phyloP scores from a whole-genome alignment of 2,797 vertebrate species.

The Knipowitschia caucasica region DNA sequence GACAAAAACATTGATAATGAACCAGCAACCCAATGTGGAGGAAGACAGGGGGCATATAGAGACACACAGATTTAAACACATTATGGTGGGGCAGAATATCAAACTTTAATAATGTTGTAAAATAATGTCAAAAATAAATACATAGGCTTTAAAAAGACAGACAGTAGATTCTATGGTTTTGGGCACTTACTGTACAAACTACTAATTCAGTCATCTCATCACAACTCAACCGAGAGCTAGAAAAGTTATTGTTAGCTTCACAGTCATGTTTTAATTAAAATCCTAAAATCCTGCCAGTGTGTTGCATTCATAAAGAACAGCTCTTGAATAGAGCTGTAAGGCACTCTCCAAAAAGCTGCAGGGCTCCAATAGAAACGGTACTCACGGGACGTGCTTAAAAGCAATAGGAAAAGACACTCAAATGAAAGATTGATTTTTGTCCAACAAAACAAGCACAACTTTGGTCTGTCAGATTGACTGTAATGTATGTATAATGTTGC shows the following conservation, averaged over 20 bases:
- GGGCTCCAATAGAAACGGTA: slow-evolving; percentile 14
- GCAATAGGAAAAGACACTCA: neutral
- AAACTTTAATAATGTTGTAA: too few species aligned
- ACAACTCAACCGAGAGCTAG: slow-evolving; percentile 3
- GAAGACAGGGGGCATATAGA: too few species aligned
- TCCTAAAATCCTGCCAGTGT: slow-evolving; percentile 13
- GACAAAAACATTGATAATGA: too few species aligned
- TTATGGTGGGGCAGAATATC: too few species aligned
- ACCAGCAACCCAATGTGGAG: too few species aligned
- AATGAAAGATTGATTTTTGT: neutral
- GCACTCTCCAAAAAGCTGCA: slow-evolving; percentile 25
- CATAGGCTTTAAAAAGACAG: neutral
- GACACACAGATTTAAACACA: too few species aligned
- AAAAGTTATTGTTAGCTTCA: slow-evolving; percentile 12
- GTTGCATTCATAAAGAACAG: slow-evolving; percentile 21
- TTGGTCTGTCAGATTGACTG: too few species aligned
- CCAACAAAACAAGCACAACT: neutral
- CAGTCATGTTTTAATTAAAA: slow-evolving; percentile 33
- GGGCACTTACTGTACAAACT: neutral
- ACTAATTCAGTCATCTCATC: slow-evolving; percentile 18
- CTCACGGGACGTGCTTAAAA: neutral
- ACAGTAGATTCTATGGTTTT: neutral
- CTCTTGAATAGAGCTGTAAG: slow-evolving; percentile 23
- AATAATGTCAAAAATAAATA: too few species aligned
- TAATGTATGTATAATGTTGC: too few species aligned